Conservation (phyloP, 1,140 invertebrate genomes). For the Calycopis cecrops region DNA sequence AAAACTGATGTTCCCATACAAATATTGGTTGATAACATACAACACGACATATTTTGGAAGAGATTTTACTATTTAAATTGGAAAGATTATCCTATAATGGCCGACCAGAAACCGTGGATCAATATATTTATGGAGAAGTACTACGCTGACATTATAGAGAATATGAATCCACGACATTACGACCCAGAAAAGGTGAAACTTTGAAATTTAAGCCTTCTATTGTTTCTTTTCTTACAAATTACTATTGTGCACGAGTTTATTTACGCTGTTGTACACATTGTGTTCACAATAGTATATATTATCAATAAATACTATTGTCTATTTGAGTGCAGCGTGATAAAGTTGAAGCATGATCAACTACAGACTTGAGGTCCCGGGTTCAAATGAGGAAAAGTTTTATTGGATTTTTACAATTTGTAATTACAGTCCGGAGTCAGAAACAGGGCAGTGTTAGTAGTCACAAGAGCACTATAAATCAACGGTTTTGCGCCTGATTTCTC, state of each 20-base stretch:
- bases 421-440: no score
- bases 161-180: conserved; percentile 68
- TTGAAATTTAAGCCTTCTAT: not conserved
- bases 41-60: conserved; percentile 73
- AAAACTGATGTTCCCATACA: conserved; percentile 59
- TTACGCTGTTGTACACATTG: no score
- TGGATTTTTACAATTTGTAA: no score
- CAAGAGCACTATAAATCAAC: no score
- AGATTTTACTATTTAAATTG: conserved; percentile 61
- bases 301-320: no score
- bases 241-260: not conserved
- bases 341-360: no score
- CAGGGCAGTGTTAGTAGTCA: no score
- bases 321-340: no score
- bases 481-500: no score
- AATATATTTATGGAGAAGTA: conserved; percentile 66
- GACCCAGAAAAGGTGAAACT: conserved; percentile 65
- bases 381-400: no score
- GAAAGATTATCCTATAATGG: conserved; percentile 41
- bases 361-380: no score
- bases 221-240: not conserved
- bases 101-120: conserved; percentile 61
- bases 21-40: conserved; percentile 65
- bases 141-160: conserved; percentile 67
- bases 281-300: no score